Evolutionary conservation across 2,888 invertebrate genomes (phyloP), one percentile per base, ranked within the genome.

Genomic region (Acanthococcus lagerstroemiae): DNA sequence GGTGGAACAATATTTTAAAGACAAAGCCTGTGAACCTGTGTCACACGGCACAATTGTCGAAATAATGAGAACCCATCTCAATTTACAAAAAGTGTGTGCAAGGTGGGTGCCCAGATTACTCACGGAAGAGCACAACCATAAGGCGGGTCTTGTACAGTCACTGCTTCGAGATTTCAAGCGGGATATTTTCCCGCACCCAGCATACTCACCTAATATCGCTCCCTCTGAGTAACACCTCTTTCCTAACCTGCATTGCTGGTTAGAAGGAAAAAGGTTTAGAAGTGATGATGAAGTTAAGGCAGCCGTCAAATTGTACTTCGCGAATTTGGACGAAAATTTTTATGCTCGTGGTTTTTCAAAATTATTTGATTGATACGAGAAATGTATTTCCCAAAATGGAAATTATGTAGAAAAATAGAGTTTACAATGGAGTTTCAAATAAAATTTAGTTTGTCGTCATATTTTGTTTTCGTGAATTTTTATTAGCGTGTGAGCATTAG

Each of bases 111-210:
- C n/a, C n/a, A n/a, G n/a, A n/a, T n/a, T n/a, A n/a, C n/a, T n/a
- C n/a, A n/a, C n/a, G n/a, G n/a, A n/a, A n/a, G n/a, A n/a, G n/a
- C n/a, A n/a, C n/a, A n/a, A n/a, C 3, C 68, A 70, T 63, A 55
- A 60, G 15, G 69, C 71, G 5, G 56, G 50, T n/a, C 37, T 37
- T 6, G 68, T 68, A 12, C 21, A 21, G 21, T 5, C 3, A 12
- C 21, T 6, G 5, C 24, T 52, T 4, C 19, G 4, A 4, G 21
- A 52, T 19, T 21, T 22, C 4, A 21, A 21, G 6, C 22, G 52
- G 52, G 21, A 6, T 5, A 22, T 21, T 4, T 6, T 6, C 4
- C 6, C 7, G 6, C 19, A 52, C 12, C 52, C 52, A 17, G 21
- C 52, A 12, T 52, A 19, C 12, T 52, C 52, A 5, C 52, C 52